Evolutionary conservation across 2,888 invertebrate species (phyloP), one percentile per base, ranked within the genome.

Genomic region (Aporophyla lueneburgensis): DNA sequence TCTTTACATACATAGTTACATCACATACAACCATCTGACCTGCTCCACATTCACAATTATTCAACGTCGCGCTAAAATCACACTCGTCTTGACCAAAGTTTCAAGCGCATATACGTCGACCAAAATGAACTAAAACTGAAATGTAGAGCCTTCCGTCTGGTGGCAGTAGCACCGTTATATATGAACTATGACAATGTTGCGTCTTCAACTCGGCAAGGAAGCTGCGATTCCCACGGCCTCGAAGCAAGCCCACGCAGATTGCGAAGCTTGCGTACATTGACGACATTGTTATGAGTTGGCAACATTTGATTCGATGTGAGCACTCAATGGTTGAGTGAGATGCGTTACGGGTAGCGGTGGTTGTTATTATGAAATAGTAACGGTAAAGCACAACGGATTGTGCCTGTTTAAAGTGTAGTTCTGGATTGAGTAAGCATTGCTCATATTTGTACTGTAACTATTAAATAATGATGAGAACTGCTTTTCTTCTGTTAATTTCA

Each of bases 181-280:
- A 94, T 89, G 87, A 91, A 87, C 89, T 90, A 91, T 89, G 92
- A 91, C 89, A 89, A 82, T 87, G 84, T 87, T 85, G 89, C 86
- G 83, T 86, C 85, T 86, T 76, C 78, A 74, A 77, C 79, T 84
- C 86, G 84, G 88, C 86, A 86, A 90, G 89, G 90, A 89, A 90
- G 90, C 87, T 87, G 87, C 87, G 91, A 91, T 95, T 96, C 96
- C 93, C 96, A 96, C 96, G 96, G 94, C 94, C 95, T 90, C 91
- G 81, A 80, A 88, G 87, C 81, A 84, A 87, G 89, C 90, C 91
- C 86, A 92, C 90, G 91, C 90, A 89, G 87, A 89, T 92, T 91
- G 90, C 91, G 87, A 91, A 90, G 90, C 86, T 88, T 88, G 87
- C 84, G 86, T 92, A 92, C 92, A 90, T 88, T 86, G 92, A 90